phyloP scores from a whole-genome alignment of 2,888 invertebrate species.

The Dendrolimus houi region DNA sequence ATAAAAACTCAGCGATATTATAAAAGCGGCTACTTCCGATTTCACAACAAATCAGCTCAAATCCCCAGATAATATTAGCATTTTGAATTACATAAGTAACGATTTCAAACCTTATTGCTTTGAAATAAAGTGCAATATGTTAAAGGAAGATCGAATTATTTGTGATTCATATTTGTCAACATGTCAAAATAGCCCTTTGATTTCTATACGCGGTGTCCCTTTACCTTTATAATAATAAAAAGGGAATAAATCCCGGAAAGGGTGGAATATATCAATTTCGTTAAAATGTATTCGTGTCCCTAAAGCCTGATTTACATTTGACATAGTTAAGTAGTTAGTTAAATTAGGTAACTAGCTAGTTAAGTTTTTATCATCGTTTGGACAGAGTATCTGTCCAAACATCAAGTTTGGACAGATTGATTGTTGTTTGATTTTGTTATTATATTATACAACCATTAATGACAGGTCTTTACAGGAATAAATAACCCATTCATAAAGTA shows the following conservation, averaged over 20 bases:
- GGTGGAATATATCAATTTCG: constrained; percentile 50
- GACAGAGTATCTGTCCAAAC: too few species aligned
- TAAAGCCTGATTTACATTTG: too few species aligned
- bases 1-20: constrained; percentile 1
- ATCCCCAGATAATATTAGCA: constrained; percentile 58
- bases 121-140: constrained; percentile 9
- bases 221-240: constrained; percentile 28
- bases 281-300: constrained; percentile 20
- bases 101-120: constrained; percentile 13
- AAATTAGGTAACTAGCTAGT: too few species aligned
- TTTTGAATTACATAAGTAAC: constrained; percentile 26
- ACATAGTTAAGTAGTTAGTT: too few species aligned
- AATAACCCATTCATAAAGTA: too few species aligned
- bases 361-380: too few species aligned
- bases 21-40: constrained; percentile 37
- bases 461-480: too few species aligned
- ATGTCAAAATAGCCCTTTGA: constrained; percentile 71
- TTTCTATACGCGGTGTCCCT: constrained; percentile 47
- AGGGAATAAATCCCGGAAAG: constrained; percentile 33
- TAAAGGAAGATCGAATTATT: constrained; percentile 32
- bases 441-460: too few species aligned
- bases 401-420: too few species aligned
- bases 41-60: constrained; percentile 56
- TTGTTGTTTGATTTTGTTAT: too few species aligned
- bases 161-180: constrained; percentile 64